A percentile compares a stretch with the other conserved stretches of the same genome.
These are phyloP conservation scores for Caenorhabditis parvicauda DNA, from an alignment of 2,888 invertebrate species.

Conservation along the genomic window DNA sequence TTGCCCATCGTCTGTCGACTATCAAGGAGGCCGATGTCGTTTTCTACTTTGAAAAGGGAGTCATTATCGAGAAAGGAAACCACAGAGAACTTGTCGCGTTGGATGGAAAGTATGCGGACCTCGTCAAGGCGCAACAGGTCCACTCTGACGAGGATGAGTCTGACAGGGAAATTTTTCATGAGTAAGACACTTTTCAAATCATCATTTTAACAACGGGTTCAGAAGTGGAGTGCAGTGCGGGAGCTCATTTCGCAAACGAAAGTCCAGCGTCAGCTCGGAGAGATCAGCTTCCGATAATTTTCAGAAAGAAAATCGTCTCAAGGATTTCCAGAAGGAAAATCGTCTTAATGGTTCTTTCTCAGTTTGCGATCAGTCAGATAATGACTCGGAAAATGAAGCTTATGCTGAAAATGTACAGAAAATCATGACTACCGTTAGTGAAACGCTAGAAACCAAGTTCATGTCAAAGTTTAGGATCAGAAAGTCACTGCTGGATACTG, in stretches of 20 bases:
- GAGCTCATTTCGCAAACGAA: neutral
- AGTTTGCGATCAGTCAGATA: too few species aligned
- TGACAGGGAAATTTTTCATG: conserved; percentile 20
- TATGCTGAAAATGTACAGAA: conserved; percentile 28
- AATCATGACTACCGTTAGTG: conserved; percentile 7
- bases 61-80: conserved; percentile 42
- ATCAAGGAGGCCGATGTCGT: conserved; percentile 53
- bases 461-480: conserved; percentile 14
- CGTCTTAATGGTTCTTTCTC: too few species aligned
- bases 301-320: conserved; percentile 11
- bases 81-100: conserved; percentile 41
- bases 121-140: conserved; percentile 55
- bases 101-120: conserved; percentile 36
- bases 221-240: conserved; percentile 12
- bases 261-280: neutral
- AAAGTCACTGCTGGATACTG: conserved; percentile 15
- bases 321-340: too few species aligned
- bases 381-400: conserved; percentile 26
- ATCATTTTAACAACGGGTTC: neutral
- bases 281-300: conserved; percentile 23
- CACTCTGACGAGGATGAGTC: conserved; percentile 26
- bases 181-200: conserved; percentile 6
- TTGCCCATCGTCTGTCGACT: conserved; percentile 55
- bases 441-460: too few species aligned
- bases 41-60: conserved; percentile 49